A percentile compares a stretch with the other conserved stretches of the same genome.
These are phyloP conservation scores for Aleadryas rufinucha DNA, from an alignment of 2,113 vertebrate species.

Conservation along the genomic window DNA sequence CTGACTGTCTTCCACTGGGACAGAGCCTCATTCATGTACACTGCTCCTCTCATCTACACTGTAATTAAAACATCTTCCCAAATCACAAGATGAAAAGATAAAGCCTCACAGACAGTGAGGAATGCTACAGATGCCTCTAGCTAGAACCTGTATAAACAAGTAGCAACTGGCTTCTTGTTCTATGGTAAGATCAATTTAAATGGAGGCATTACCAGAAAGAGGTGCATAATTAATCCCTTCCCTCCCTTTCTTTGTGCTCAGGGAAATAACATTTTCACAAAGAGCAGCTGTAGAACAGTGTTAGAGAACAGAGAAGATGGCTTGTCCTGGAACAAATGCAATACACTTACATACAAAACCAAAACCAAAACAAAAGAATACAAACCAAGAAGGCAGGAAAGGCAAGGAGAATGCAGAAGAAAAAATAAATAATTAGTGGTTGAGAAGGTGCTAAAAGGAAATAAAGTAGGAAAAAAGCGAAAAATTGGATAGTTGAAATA, in stretches of 20 bases:
- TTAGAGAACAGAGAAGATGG: constrained; percentile 63
- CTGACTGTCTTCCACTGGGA: neutral
- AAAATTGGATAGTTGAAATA: constrained; percentile 38
- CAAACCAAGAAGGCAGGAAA: constrained; percentile 61
- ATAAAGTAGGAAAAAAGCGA: constrained; percentile 11
- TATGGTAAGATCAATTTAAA: constrained; percentile 17
- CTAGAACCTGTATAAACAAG: constrained; percentile 9
- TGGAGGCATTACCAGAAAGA: constrained; percentile 11
- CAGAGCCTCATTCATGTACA: neutral
- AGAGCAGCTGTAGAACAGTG: constrained; percentile 24
- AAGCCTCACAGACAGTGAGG: constrained; percentile 70
- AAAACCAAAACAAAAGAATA: constrained; percentile 28
- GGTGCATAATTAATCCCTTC: constrained; percentile 36
- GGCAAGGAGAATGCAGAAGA: constrained; percentile 40
- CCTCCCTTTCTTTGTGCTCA: constrained; percentile 43
- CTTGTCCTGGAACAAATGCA: constrained; percentile 67
- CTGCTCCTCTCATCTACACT: neutral
- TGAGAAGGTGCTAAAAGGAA: constrained; percentile 53
- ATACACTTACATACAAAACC: constrained; percentile 52
- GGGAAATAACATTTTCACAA: constrained; percentile 56
- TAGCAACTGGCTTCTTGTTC: constrained; percentile 18
- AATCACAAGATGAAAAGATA: constrained; percentile 14
- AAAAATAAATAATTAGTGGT: constrained; percentile 2
- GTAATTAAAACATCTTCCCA: neutral
- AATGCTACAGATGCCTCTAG: constrained; percentile 38